Evolutionary conservation across 2,113 vertebrate genomes (phyloP).

Genomic region (Amblyopsis rosae): DNA sequence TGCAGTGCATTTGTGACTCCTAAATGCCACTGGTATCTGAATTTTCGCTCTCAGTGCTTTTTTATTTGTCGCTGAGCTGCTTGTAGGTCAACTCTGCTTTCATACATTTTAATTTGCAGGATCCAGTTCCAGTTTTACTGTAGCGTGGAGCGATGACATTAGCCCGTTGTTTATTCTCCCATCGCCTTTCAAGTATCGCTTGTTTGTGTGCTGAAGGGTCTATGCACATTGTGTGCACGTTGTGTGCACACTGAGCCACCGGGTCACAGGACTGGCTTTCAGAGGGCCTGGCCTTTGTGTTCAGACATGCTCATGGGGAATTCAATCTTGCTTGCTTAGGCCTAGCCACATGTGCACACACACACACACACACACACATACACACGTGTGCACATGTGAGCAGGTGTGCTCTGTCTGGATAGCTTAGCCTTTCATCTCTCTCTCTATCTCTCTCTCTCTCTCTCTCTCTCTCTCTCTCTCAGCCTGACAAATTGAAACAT

Average conservation of each 20-base stretch:
- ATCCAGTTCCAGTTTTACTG: slow-evolving; percentile 10
- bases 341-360: slow-evolving; percentile 9
- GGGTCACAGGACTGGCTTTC: slow-evolving; percentile 45
- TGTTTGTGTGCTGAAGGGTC: slow-evolving; percentile 35
- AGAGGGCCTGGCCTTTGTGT: slow-evolving; percentile 60
- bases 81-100: slow-evolving; percentile 7
- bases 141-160: slow-evolving; percentile 18
- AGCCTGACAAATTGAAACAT: too few relatives aligned
- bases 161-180: slow-evolving; percentile 22
- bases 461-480: too few relatives aligned
- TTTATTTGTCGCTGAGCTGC: background rate
- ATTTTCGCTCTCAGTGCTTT: background rate
- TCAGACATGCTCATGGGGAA: slow-evolving; percentile 52
- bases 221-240: slow-evolving; percentile 36
- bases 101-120: slow-evolving; percentile 21
- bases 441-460: background rate
- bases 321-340: slow-evolving; percentile 24
- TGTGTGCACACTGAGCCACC: slow-evolving; percentile 18
- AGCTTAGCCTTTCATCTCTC: background rate
- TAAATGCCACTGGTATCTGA: too few relatives aligned
- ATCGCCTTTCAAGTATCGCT: slow-evolving; percentile 29
- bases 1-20: background rate
- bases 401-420: background rate
- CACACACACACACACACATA: slow-evolving; percentile 4
- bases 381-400: background rate